Conservation (phyloP, 1,140 invertebrate species). For the Rhynchophorus ferrugineus region DNA sequence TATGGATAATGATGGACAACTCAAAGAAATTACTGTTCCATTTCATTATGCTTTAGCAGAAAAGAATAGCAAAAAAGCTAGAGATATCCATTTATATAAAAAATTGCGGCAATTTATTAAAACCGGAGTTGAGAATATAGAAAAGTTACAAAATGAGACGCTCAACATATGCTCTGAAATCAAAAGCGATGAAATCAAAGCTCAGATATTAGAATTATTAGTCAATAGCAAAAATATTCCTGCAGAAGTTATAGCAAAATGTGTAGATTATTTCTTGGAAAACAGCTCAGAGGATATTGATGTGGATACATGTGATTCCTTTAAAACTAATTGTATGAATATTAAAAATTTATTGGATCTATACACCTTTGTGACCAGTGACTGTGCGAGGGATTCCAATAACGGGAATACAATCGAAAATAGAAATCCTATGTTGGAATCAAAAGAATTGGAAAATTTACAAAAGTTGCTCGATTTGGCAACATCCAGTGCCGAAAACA, state of each 20-base stretch:
- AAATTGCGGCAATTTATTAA: slow-evolving; percentile 65
- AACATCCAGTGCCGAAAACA: slow-evolving; percentile 28
- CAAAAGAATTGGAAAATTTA: slow-evolving; percentile 36
- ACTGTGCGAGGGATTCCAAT: slow-evolving; percentile 8
- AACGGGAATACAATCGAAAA: not conserved
- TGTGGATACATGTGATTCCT: slow-evolving; percentile 19
- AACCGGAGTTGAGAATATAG: slow-evolving; percentile 46
- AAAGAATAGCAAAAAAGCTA: slow-evolving; percentile 75
- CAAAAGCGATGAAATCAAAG: slow-evolving; percentile 63
- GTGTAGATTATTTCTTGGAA: slow-evolving; percentile 44
- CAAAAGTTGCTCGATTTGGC: slow-evolving; percentile 40
- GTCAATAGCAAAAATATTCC: slow-evolving; percentile 53
- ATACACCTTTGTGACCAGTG: slow-evolving; percentile 26
- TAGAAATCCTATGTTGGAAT: slow-evolving; percentile 2
- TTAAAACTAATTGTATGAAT: slow-evolving; percentile 33
- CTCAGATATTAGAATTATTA: slow-evolving; percentile 65
- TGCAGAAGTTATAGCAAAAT: slow-evolving; percentile 47
- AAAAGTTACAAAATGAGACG: slow-evolving; percentile 46
- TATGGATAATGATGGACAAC: slow-evolving; percentile 68
- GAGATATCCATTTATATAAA: slow-evolving; percentile 80
- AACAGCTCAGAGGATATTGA: slow-evolving; percentile 27
- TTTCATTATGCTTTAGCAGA: slow-evolving; percentile 85
- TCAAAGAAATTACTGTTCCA: slow-evolving; percentile 78
- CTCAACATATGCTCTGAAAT: slow-evolving; percentile 54
- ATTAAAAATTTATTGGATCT: slow-evolving; percentile 34